A percentile compares a stretch with the other conserved stretches of the same genome.
Conservation (phyloP, 92 coral and sea anemone species). For the Zoanthus gigantus region DNA sequence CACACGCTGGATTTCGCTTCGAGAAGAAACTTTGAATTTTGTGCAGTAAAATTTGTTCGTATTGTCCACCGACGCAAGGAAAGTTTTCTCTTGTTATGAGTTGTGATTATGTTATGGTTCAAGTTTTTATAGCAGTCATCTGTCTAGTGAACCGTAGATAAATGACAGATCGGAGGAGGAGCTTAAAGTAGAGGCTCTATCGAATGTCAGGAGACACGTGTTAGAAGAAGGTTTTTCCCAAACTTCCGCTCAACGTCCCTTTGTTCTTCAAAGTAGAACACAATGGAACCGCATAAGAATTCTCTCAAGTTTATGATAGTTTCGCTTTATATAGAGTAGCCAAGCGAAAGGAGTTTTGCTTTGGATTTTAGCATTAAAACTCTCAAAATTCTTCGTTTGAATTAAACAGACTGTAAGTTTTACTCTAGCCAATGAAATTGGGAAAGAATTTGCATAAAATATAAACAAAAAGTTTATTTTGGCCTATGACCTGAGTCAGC, state of each 20-base stretch:
- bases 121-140: conserved; percentile 26
- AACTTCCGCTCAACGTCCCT: conserved; percentile 52
- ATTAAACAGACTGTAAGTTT: neutral
- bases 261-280: conserved; percentile 19
- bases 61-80: conserved; percentile 38
- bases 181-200: conserved; percentile 17
- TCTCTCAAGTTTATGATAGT: conserved; percentile 22
- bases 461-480: conserved; percentile 10
- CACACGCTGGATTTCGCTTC: conserved; percentile 11
- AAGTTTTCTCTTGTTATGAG: conserved; percentile 28
- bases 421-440: neutral
- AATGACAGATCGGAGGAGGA: conserved; percentile 37
- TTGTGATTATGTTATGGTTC: neutral
- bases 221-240: neutral
- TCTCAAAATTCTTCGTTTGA: neutral
- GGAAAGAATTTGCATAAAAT: neutral
- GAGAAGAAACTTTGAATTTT: conserved; percentile 15
- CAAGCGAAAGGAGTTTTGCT: conserved; percentile 21
- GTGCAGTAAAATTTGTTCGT: conserved; percentile 21
- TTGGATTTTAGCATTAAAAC: conserved; percentile 14
- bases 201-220: conserved; percentile 52
- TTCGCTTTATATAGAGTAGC: conserved; percentile 30
- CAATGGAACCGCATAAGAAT: neutral
- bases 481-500: conserved; percentile 43
- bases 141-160: conserved; percentile 12